Base-by-base conservation (phyloP, 2,113 vertebrate species). In the Atrichornis clamosus region DNA sequence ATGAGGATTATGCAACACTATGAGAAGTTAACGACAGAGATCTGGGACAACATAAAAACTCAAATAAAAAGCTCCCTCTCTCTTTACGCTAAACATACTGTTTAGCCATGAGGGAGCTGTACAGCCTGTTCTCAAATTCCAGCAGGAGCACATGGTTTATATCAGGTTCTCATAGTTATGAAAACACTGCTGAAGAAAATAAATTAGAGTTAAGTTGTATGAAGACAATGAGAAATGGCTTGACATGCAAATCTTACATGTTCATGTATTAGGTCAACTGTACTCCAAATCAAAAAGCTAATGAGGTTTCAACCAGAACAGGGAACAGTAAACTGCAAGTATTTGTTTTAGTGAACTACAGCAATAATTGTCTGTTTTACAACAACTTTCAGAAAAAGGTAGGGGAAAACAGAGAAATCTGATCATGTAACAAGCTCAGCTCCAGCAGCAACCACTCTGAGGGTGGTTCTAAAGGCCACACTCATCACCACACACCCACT, bases 121-220 rank as follows among this genome's bases (percentile, higher is more conserved):
- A 96, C 96, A 90, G 82, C 62, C 90, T 95, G 94, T 95, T 95
- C 96, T 94, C 63, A 90, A 95, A 94, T 95, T 95, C 92, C 95
- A 90, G 75, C 74, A 84, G 84, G 56, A 93, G 90, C 93, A 96
- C 93, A 94, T 47, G 87, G 87, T 94, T 96, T 96, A 73, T 89
- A 84, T 84, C 87, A 85, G 89, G 87, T 92, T 93, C 93, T 95
- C 64, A 70, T 19, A 95, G 92, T 91, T 92, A 79, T 42, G 86
- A 91, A 94, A 97, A 96, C 84, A 94, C 39, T 58, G 46, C 86
- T 37, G 80, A 94, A 95, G 87, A 94, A 97, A 96, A 97, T 87
- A 93, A 96, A 96, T 91, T 82, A 79, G 72, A 5, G 2, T 77
- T 69, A 94, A 88, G 50, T 62, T 74, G 50, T 67, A 93, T 24